Conservation (phyloP, 2,888 invertebrate species). For the Plutella xylostella region DNA sequence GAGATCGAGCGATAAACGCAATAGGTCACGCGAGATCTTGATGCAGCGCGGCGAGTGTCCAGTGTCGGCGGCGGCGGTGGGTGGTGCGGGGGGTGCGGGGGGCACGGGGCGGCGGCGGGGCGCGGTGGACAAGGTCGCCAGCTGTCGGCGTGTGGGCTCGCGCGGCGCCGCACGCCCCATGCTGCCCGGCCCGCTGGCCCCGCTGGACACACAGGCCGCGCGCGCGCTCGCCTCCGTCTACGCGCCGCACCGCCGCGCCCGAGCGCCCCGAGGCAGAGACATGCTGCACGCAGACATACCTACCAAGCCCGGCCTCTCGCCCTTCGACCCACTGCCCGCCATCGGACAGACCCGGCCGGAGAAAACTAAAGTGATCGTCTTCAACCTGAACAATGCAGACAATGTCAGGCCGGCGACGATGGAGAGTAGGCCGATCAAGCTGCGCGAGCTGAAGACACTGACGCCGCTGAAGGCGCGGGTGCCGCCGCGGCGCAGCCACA, state of each 20-base stretch:
- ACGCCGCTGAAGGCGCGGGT: slow-evolving; percentile 46
- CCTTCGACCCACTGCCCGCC: slow-evolving; percentile 60
- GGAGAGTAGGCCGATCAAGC: slow-evolving; percentile 27
- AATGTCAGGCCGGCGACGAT: slow-evolving; percentile 19
- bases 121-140: slow-evolving; percentile 42
- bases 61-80: neutral
- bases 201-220: slow-evolving; percentile 47
- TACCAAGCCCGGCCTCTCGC: slow-evolving; percentile 46
- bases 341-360: slow-evolving; percentile 46
- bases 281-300: slow-evolving; percentile 54
- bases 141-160: slow-evolving; percentile 47
- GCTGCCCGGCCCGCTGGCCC: slow-evolving; percentile 53
- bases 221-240: slow-evolving; percentile 60
- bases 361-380: slow-evolving; percentile 49
- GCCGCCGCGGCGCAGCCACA: slow-evolving; percentile 30
- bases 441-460: slow-evolving; percentile 51
- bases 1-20: no score
- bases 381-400: slow-evolving; percentile 42
- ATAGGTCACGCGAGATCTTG: no score
- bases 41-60: neutral
- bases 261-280: slow-evolving; percentile 47
- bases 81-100: neutral
- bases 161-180: slow-evolving; percentile 40
- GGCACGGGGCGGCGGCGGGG: slow-evolving; percentile 18
- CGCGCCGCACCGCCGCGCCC: slow-evolving; percentile 32